Percentiles rank a stretch among this genome's conserved stretches.
phyloP scores from a whole-genome alignment of 2,888 invertebrate genomes.

The Philereme vetulata region DNA sequence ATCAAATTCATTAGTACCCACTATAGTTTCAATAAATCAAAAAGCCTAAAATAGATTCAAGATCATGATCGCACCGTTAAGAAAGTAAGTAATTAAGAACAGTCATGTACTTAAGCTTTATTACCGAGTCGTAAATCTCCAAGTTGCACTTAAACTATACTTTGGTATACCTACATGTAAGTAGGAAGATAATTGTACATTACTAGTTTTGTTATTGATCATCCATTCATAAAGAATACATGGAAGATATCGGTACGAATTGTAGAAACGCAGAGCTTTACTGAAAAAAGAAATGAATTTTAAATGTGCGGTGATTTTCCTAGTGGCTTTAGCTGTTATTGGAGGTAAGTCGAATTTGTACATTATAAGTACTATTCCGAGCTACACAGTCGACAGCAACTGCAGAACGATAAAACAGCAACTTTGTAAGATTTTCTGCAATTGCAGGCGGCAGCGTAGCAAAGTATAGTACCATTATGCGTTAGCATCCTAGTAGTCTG shows the following conservation, averaged over 20 bases:
- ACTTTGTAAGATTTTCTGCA: no score
- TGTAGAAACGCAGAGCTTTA: background rate
- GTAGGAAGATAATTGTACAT: background rate
- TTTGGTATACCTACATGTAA: background rate
- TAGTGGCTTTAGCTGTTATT: conserved; percentile 2
- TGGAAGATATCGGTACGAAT: conserved; percentile 5
- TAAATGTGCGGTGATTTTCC: conserved; percentile 6
- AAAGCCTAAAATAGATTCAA: conserved; percentile 17
- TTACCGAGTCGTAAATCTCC: conserved; percentile 1
- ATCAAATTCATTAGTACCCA: conserved; percentile 9
- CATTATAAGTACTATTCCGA: no score
- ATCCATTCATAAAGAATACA: conserved; percentile 30
- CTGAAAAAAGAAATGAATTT: conserved; percentile 11
- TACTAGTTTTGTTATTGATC: background rate
- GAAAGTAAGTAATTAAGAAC: conserved; percentile 8
- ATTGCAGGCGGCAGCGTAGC: no score
- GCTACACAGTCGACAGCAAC: no score
- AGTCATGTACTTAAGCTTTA: conserved; percentile 2
- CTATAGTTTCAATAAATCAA: conserved; percentile 1
- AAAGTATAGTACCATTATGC: no score
- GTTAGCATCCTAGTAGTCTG: no score
- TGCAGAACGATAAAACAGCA: no score
- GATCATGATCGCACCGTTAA: conserved; percentile 20
- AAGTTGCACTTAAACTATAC: background rate
- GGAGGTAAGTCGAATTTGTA: conserved; percentile 7